Conservation (phyloP, 2,888 invertebrate species). For the Tetramorium bicarinatum region DNA sequence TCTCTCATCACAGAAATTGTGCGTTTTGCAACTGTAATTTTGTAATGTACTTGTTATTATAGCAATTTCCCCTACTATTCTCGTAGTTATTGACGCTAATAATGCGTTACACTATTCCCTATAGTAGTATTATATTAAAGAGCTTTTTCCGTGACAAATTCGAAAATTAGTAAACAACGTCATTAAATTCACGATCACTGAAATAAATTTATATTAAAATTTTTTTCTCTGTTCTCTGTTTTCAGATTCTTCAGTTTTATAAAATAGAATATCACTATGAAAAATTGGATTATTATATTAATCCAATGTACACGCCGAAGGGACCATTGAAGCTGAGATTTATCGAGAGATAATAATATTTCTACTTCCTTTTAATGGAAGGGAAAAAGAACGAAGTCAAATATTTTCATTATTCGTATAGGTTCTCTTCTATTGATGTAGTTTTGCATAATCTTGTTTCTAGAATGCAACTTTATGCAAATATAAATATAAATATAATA, state of each 20-base stretch:
- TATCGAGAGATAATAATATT: conserved; percentile 85
- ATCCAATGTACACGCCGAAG: conserved; percentile 91
- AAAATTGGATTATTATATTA: conserved; percentile 89
- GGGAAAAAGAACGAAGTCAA: neutral
- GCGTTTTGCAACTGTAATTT: neutral
- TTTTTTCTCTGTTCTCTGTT: conserved; percentile 74
- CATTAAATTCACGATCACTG: neutral
- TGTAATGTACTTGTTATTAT: neutral
- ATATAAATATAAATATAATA: neutral
- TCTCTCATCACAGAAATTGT: neutral
- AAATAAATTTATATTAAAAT: neutral
- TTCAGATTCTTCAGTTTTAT: conserved; percentile 90
- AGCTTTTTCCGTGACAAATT: neutral
- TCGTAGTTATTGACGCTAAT: neutral
- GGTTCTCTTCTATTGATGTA: neutral
- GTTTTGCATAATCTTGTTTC: neutral
- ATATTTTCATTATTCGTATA: neutral
- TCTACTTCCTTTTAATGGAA: neutral
- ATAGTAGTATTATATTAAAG: neutral
- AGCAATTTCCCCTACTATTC: neutral
- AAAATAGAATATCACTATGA: conserved; percentile 90
- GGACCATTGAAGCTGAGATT: conserved; percentile 90
- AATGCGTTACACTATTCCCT: neutral
- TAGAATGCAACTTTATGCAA: neutral
- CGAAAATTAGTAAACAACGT: neutral